A percentile compares a stretch with the other conserved stretches of the same genome.
phyloP scores from a whole-genome alignment of 1,140 invertebrate genomes.

The Zaprionus davidi region DNA sequence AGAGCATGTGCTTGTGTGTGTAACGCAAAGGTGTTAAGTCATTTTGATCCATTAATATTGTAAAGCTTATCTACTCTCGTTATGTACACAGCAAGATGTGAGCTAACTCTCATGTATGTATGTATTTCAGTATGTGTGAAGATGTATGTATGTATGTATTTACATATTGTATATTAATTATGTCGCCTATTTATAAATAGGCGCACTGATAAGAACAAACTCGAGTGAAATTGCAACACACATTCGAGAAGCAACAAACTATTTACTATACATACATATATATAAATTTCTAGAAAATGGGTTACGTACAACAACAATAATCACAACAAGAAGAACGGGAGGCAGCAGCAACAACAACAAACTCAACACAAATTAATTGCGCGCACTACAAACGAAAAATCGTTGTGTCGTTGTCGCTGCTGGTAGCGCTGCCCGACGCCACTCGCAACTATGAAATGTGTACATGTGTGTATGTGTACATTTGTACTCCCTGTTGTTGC shows the following conservation, averaged over 20 bases:
- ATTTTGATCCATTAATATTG: conserved; percentile 34
- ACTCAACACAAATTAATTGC: conserved; percentile 65
- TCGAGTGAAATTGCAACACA: conserved; percentile 38
- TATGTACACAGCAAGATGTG: conserved; percentile 24
- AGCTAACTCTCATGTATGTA: conserved; percentile 16
- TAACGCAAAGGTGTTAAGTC: conserved; percentile 37
- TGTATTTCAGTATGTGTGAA: conserved; percentile 8
- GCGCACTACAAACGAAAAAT: conserved; percentile 53
- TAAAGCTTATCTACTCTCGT: conserved; percentile 22
- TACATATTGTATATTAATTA: conserved; percentile 19
- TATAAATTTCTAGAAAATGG: conserved; percentile 51
- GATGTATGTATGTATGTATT: background rate
- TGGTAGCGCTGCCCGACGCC: conserved; percentile 8
- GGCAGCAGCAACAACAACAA: conserved; percentile 25
- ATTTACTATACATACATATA: conserved; percentile 19
- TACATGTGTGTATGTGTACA: conserved; percentile 11
- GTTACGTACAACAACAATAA: conserved; percentile 39
- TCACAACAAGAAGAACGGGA: conserved; percentile 30
- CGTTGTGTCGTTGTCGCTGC: conserved; percentile 27
- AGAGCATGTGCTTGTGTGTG: background rate
- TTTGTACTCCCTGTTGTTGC: conserved; percentile 28
- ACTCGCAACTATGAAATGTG: conserved; percentile 30
- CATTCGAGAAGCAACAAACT: conserved; percentile 14
- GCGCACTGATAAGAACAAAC: conserved; percentile 41
- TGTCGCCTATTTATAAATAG: conserved; percentile 40